phyloP scores from a whole-genome alignment of 2,113 vertebrate species.

The Platysternon megacephalum region DNA sequence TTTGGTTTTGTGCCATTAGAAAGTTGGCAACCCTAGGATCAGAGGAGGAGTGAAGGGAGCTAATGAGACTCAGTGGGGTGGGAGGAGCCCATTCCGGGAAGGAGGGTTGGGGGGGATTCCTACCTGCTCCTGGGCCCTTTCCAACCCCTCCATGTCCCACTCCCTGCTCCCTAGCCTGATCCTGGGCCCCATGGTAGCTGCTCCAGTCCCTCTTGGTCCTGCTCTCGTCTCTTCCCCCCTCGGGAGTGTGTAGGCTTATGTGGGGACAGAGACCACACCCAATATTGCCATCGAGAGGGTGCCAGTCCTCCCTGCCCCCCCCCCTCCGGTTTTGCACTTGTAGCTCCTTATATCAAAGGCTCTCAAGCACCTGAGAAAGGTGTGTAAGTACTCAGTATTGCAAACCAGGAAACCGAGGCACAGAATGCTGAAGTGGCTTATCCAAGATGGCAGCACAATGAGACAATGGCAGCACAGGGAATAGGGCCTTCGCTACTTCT shows the following conservation, averaged over 20 bases:
- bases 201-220: not conserved
- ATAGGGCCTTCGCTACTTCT: not conserved
- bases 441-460: not conserved
- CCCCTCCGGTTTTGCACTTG: not conserved
- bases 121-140: too few relatives aligned
- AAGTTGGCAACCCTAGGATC: too few relatives aligned
- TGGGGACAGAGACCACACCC: not conserved
- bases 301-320: not conserved
- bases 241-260: not conserved
- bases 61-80: not conserved
- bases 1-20: too few relatives aligned
- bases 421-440: fast-evolving
- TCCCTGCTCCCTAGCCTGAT: too few relatives aligned
- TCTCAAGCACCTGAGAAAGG: not conserved
- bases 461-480: not conserved
- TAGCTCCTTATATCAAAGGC: not conserved
- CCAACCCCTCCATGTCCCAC: too few relatives aligned
- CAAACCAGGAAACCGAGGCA: not conserved
- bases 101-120: not conserved
- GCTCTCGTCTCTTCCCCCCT: not conserved
- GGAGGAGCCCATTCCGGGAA: not conserved
- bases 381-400: not conserved
- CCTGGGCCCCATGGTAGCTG: not conserved
- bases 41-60: not conserved
- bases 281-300: not conserved